These are phyloP conservation scores for Lasaia peninsularis DNA, from an alignment of 1,140 invertebrate genomes.

Conservation along the genomic window DNA sequence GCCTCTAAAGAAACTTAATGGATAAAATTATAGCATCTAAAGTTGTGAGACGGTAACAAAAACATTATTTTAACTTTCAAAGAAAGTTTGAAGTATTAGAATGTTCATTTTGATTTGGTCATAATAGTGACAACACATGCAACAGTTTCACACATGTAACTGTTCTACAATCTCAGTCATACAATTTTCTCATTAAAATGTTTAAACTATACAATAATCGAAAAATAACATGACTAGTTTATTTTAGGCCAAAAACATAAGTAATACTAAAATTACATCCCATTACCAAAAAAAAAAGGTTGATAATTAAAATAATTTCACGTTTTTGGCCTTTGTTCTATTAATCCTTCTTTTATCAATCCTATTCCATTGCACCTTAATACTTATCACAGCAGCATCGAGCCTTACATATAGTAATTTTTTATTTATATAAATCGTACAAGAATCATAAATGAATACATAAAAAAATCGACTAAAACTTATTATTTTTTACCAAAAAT, in stretches of 20 bases:
- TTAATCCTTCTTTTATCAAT: neutral
- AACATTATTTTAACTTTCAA: too few relatives aligned
- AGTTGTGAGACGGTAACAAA: too few relatives aligned
- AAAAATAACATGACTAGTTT: constrained; percentile 4
- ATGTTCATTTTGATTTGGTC: too few relatives aligned
- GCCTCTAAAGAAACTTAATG: too few relatives aligned
- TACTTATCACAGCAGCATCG: neutral
- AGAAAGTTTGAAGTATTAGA: too few relatives aligned
- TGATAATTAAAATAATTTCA: neutral
- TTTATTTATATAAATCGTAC: neutral
- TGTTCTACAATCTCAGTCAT: neutral
- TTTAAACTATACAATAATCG: neutral
- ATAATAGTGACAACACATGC: too few relatives aligned
- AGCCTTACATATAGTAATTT: neutral
- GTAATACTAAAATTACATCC: neutral
- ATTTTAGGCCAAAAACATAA: neutral
- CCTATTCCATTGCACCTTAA: constrained; percentile 1
- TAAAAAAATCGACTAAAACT: neutral
- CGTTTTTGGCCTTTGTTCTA: constrained; percentile 3
- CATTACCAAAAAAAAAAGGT: neutral
- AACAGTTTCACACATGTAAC: too few relatives aligned
- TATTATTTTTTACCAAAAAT: neutral
- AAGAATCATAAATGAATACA: neutral
- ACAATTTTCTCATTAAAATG: neutral
- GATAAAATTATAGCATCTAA: too few relatives aligned